Conservation (phyloP, 2,888 invertebrate species). For the Elysia crispata region DNA sequence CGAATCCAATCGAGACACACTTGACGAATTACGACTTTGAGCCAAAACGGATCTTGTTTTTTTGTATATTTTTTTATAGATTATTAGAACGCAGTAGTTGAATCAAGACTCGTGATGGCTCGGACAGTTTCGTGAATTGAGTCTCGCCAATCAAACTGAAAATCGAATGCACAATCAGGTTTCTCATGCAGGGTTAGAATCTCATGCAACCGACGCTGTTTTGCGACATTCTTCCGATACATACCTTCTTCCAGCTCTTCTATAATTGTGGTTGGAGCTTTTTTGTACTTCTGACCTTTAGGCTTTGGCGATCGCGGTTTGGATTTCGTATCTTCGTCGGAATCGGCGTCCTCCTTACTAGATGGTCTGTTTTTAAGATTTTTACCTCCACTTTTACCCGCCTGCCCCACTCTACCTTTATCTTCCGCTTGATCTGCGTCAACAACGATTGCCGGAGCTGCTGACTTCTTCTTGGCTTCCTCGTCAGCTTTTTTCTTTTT, state of each 20-base stretch:
- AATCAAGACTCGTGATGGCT: too few species aligned
- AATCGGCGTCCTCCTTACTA: slow-evolving; percentile 36
- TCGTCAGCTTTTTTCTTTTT: slow-evolving; percentile 20
- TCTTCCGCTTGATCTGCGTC: slow-evolving; percentile 52
- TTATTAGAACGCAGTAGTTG: too few species aligned
- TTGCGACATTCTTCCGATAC: not conserved
- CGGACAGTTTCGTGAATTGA: too few species aligned
- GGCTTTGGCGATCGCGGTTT: slow-evolving; percentile 37
- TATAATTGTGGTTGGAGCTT: slow-evolving; percentile 67
- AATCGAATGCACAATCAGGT: too few species aligned
- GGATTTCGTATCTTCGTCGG: not conserved
- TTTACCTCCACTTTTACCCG: slow-evolving; percentile 21
- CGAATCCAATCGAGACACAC: too few species aligned
- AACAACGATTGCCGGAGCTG: slow-evolving; percentile 60
- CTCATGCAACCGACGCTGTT: too few species aligned
- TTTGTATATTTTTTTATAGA: too few species aligned
- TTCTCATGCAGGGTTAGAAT: too few species aligned
- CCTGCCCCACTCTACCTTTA: slow-evolving; percentile 36
- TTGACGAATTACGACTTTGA: too few species aligned
- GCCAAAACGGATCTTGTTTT: too few species aligned
- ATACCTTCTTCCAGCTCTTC: slow-evolving; percentile 65
- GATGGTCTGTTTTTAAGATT: slow-evolving; percentile 11
- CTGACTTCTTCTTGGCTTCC: slow-evolving; percentile 25
- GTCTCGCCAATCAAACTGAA: too few species aligned
- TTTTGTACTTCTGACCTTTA: slow-evolving; percentile 64